These are phyloP conservation scores for Formica exsecta DNA, from an alignment of 1,140 invertebrate species.

Conservation along the genomic window DNA sequence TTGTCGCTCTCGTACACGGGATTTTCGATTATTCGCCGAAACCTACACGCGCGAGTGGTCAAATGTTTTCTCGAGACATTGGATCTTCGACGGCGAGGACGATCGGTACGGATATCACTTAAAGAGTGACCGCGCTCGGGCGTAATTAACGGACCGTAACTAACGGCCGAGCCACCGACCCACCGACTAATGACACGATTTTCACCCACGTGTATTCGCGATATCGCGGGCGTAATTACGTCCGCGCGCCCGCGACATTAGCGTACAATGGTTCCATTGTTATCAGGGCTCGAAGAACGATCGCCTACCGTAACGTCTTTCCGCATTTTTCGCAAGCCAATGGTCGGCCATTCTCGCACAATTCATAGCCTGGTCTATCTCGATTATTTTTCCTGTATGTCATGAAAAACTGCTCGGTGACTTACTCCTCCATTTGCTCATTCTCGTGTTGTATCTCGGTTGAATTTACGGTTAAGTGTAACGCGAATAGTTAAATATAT, in stretches of 20 bases:
- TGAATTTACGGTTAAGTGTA: constrained; percentile 26
- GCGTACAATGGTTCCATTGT: constrained; percentile 78
- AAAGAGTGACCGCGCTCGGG: background rate
- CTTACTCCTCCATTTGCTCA: background rate
- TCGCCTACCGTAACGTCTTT: constrained; percentile 64
- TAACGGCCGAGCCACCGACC: constrained; percentile 59
- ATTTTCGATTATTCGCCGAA: too few relatives aligned
- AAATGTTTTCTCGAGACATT: too few relatives aligned
- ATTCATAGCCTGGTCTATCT: background rate
- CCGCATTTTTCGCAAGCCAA: constrained; percentile 36
- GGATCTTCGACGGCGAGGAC: background rate
- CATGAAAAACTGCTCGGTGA: background rate
- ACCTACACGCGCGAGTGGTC: too few relatives aligned
- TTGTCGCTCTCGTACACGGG: too few relatives aligned
- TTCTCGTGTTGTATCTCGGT: constrained; percentile 7
- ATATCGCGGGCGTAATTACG: constrained; percentile 74
- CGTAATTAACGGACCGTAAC: constrained; percentile 71
- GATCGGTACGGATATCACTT: background rate
- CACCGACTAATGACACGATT: constrained; percentile 73
- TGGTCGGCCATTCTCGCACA: constrained; percentile 41
- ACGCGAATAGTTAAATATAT: constrained; percentile 23
- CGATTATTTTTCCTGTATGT: constrained; percentile 37
- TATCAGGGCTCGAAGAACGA: constrained; percentile 57
- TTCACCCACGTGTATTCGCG: constrained; percentile 74
- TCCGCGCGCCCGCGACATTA: constrained; percentile 69